phyloP scores from a whole-genome alignment of 1,140 invertebrate genomes.

The Latrodectus geometricus region DNA sequence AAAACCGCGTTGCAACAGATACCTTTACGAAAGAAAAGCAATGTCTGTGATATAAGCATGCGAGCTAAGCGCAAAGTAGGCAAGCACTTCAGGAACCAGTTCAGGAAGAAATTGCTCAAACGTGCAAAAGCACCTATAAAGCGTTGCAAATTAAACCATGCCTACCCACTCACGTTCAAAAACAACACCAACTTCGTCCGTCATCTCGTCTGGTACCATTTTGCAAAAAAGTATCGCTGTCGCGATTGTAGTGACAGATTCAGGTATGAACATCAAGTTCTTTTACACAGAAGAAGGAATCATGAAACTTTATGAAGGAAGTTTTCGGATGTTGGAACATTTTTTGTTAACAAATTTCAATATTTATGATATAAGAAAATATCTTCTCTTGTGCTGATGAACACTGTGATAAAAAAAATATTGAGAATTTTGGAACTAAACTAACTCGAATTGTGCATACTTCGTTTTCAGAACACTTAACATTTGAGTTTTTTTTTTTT shows the following conservation, averaged over 20 bases:
- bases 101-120: constrained; percentile 32
- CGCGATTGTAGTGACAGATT: constrained; percentile 22
- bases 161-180: constrained; percentile 9
- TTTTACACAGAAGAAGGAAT: constrained; percentile 33
- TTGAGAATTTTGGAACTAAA: not conserved
- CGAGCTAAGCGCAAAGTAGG: constrained; percentile 3
- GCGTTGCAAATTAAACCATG: constrained; percentile 24
- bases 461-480: too few species aligned
- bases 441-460: too few species aligned
- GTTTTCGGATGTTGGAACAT: constrained; percentile 22
- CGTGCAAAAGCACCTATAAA: not conserved
- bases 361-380: constrained; percentile 28
- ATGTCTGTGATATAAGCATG: constrained; percentile 49
- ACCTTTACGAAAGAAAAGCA: not conserved
- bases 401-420: constrained; percentile 34
- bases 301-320: constrained; percentile 21
- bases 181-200: constrained; percentile 30
- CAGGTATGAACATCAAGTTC: constrained; percentile 39
- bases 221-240: constrained; percentile 16
- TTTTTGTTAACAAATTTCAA: constrained; percentile 26
- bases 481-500: too few species aligned
- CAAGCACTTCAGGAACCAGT: not conserved
- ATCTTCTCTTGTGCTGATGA: constrained; percentile 14
- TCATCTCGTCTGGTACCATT: constrained; percentile 29
- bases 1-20: too few species aligned